A percentile compares a stretch with the other conserved stretches of the same genome.
Conservation (phyloP, 1,140 invertebrate species). For the Hylyphantes graminicola region DNA sequence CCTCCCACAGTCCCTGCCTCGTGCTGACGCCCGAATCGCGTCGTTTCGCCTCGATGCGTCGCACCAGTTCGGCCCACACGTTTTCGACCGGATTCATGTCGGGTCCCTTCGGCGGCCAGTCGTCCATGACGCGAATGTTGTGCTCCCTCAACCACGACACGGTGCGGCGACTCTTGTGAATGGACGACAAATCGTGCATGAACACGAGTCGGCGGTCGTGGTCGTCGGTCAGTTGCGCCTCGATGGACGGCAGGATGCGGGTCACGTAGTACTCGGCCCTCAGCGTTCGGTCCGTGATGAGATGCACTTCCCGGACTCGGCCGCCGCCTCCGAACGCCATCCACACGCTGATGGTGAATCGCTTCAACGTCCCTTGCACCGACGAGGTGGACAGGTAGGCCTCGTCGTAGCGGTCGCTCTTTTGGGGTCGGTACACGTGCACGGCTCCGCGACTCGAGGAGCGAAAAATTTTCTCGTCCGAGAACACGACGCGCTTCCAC, state of each 20-base stretch:
- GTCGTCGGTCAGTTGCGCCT: no score
- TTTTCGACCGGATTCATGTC: no score
- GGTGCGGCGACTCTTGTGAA: neutral
- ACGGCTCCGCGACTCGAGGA: neutral
- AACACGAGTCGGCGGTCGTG: neutral
- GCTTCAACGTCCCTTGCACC: neutral
- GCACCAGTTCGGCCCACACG: conserved; percentile 23
- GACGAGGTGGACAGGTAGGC: neutral
- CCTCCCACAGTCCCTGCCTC: neutral
- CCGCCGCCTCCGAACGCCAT: neutral
- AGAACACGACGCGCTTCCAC: conserved; percentile 1
- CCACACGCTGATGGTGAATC: neutral
- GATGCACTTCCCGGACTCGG: neutral
- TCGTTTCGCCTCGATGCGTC: neutral
- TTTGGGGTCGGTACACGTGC: neutral
- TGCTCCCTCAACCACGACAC: neutral
- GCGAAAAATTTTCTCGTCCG: conserved; percentile 19
- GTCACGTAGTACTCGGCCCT: neutral
- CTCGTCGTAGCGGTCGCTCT: neutral
- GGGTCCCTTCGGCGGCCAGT: conserved; percentile 48
- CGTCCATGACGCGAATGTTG: neutral
- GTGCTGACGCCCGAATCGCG: neutral
- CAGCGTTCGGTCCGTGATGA: neutral
- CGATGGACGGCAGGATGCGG: neutral
- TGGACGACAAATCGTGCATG: conserved; percentile 32